These are phyloP conservation scores for Drosophila differens DNA, from an alignment of 2,888 invertebrate genomes.

Conservation along the genomic window DNA sequence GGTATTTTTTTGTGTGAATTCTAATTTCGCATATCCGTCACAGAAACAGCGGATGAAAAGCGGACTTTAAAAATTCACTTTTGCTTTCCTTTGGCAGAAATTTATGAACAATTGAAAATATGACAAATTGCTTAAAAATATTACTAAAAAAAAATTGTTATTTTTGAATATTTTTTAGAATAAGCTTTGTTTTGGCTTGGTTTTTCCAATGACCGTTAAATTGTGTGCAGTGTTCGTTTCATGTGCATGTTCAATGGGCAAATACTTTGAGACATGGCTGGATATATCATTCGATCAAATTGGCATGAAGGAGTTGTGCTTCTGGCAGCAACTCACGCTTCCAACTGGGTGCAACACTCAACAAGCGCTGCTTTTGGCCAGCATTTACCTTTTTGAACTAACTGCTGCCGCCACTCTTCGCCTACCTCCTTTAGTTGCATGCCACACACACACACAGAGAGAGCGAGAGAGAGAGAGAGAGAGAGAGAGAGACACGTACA, in stretches of 20 bases:
- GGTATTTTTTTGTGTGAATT: background rate
- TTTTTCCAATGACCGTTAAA: no score
- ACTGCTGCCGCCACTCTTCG: background rate
- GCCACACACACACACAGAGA: background rate
- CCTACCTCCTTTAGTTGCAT: background rate
- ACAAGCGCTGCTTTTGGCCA: background rate
- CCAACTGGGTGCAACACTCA: background rate
- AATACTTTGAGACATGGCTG: no score
- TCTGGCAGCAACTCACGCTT: background rate
- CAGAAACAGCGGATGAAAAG: background rate
- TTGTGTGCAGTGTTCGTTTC: no score
- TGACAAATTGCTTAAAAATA: no score
- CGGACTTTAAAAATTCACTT: background rate
- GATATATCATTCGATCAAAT: no score
- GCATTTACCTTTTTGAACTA: background rate
- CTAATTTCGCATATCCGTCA: conserved; percentile 10
- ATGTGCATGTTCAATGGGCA: no score
- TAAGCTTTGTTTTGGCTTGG: no score
- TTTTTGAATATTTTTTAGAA: no score
- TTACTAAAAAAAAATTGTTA: no score
- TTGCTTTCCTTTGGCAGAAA: background rate
- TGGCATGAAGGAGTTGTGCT: background rate
- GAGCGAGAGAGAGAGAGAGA: background rate
- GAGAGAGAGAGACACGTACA: background rate
- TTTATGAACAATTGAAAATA: background rate